Evolutionary conservation across 2,113 vertebrate genomes (phyloP), one percentile per base, ranked within the genome.

Genomic region (Indicator maculatus): DNA sequence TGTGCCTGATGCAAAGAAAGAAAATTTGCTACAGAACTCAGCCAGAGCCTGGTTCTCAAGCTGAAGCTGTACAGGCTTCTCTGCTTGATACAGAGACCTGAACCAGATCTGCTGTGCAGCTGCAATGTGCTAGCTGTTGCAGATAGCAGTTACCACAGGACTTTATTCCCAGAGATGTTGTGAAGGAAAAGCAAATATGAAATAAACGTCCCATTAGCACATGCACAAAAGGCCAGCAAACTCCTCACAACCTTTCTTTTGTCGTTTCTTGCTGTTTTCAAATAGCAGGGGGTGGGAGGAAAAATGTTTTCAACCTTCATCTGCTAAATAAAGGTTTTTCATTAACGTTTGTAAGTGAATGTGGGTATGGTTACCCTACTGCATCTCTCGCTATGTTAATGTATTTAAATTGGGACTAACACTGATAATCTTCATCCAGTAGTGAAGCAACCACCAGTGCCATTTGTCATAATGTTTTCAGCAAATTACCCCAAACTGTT

Each of bases 21-120:
- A 47, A 84, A 74, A 55, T 11, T 52, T 47, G 15, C 65, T 58
- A 27, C 31, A 69, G 41, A 72, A 8, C 28, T 69, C 47, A 71
- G 16, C 5, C 6, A 63, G 11, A 86, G 8, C 6, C 33, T 38
- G 3, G 0, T 39, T 86, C 33, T 69, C 17, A 41, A 69, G 28
- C 6, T 30, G 33, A 77, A 75, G 30, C 8, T 31, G 11, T 16
- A 28, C 61, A 59, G 11, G 5, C 16, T 23, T 65, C 64, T 77
- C 44, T 58, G 23, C 23, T 45, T 13, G 21, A 39, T 63, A 41
- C 1, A 2, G 21, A 55, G 17, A 70, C 18, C n/a, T 17, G 17
- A 78, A 41, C 11, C 26, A 17, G 2, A 53, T 12, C 33, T n/a
- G 14, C 15, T 12, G 14, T 0, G 0, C 20, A 72, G 28, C 27